Conservation (phyloP, 92 coral and sea anemone species). For the Zoanthus sansibaricus region DNA sequence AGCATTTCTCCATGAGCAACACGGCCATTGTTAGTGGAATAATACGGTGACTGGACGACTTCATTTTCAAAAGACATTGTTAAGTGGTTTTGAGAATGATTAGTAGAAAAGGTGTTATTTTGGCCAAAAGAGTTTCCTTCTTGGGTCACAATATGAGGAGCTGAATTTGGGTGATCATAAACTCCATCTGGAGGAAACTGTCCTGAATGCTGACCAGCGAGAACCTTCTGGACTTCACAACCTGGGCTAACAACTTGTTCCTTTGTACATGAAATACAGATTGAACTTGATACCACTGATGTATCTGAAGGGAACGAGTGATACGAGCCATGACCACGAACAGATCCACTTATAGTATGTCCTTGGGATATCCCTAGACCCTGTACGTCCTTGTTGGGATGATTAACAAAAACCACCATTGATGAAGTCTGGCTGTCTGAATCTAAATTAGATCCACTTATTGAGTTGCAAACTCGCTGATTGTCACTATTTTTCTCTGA, state of each 20-base stretch:
- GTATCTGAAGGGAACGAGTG: conserved; percentile 4
- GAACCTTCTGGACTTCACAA: neutral
- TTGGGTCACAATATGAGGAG: neutral
- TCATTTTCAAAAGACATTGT: neutral
- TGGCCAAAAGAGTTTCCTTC: neutral
- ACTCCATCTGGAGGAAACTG: neutral
- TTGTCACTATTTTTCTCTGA: neutral
- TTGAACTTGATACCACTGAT: neutral
- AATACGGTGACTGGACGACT: neutral
- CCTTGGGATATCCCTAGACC: neutral
- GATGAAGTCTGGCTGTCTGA: conserved; percentile 2
- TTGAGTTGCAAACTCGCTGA: neutral
- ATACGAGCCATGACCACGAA: neutral
- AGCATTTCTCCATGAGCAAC: neutral
- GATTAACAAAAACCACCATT: neutral
- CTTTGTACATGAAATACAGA: neutral
- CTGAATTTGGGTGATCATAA: neutral
- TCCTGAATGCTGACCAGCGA: neutral
- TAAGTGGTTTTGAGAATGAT: neutral
- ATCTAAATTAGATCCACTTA: neutral
- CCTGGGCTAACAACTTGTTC: neutral
- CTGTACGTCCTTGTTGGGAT: neutral
- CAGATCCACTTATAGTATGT: neutral
- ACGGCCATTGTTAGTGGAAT: neutral
- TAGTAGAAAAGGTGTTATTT: neutral